Evolutionary conservation across 1,140 invertebrate species (phyloP).

Genomic region (Drosophila setifemur): DNA sequence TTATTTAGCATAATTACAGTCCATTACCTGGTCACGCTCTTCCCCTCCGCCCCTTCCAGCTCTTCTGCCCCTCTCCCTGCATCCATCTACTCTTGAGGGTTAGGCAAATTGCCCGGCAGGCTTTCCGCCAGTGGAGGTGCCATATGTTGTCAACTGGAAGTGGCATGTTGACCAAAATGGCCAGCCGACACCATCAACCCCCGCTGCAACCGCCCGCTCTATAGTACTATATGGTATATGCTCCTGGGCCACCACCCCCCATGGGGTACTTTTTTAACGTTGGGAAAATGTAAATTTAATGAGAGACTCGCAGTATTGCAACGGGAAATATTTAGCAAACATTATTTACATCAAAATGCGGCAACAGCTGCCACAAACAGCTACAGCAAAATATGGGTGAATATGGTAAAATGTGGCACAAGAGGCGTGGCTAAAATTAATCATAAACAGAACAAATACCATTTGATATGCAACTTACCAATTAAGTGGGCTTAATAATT

Average conservation of each 20-base stretch:
- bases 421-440: conserved; percentile 40
- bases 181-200: conserved; percentile 11
- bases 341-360: conserved; percentile 73
- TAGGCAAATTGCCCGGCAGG: conserved; percentile 16
- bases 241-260: not conserved
- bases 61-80: not conserved
- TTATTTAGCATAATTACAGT: conserved; percentile 80
- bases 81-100: not conserved
- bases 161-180: conserved; percentile 52
- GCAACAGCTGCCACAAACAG: conserved; percentile 55
- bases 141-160: conserved; percentile 74
- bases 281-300: conserved; percentile 74
- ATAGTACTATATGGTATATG: no score
- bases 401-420: conserved; percentile 26
- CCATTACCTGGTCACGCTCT: conserved; percentile 75
- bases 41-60: not conserved
- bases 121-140: conserved; percentile 49
- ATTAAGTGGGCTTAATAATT: no score
- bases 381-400: conserved; percentile 2
- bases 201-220: conserved; percentile 1
- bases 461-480: no score
- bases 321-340: conserved; percentile 61
- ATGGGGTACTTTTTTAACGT: conserved; percentile 28
- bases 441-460: conserved; percentile 27
- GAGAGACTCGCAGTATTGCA: conserved; percentile 54